These are phyloP conservation scores for Neuroterus valhalla DNA, from an alignment of 1,140 invertebrate species.

Conservation along the genomic window DNA sequence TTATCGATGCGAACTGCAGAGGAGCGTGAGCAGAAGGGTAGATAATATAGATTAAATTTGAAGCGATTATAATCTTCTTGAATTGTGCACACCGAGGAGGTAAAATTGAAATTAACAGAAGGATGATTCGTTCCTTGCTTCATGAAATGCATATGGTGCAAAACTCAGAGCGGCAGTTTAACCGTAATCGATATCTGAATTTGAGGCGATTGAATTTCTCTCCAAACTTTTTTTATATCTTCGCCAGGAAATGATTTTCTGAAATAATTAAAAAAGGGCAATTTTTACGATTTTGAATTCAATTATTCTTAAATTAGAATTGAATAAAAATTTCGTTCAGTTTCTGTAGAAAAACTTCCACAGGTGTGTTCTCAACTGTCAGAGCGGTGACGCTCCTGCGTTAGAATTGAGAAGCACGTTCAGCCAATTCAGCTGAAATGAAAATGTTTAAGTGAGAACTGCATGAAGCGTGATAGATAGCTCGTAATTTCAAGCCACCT, in stretches of 20 bases:
- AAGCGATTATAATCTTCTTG: slow-evolving; percentile 9
- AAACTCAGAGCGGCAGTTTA: not conserved
- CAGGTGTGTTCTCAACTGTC: no score
- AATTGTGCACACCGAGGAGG: slow-evolving; percentile 9
- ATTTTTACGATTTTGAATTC: no score
- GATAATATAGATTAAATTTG: slow-evolving; percentile 25
- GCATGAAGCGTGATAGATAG: no score
- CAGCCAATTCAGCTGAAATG: no score
- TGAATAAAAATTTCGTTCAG: no score
- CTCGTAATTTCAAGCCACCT: no score
- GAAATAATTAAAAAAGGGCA: no score
- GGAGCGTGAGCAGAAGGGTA: not conserved
- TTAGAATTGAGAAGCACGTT: no score
- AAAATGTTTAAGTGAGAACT: no score
- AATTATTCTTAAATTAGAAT: no score
- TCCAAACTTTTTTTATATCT: not conserved
- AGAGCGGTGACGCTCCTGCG: no score
- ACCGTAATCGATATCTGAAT: not conserved
- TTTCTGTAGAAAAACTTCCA: no score
- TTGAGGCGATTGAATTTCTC: not conserved
- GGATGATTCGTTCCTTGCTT: not conserved
- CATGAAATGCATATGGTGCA: slow-evolving; percentile 13
- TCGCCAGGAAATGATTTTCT: not conserved
- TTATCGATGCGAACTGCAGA: not conserved
- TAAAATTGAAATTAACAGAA: slow-evolving; percentile 17